Base-by-base conservation (phyloP, 2,888 invertebrate species). In the Cataglyphis altisquamis region DNA sequence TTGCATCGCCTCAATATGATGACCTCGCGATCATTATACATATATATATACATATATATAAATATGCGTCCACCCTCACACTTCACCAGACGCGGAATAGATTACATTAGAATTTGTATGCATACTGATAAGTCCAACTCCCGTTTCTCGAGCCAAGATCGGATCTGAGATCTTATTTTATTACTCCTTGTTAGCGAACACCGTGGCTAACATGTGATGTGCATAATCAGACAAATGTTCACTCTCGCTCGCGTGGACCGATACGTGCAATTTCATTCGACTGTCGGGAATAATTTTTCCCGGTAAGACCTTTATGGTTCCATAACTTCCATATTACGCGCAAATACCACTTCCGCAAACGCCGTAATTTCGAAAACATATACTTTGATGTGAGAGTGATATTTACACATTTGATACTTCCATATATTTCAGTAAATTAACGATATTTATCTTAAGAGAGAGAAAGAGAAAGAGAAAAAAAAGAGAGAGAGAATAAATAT, bases 61-160 rank as follows among this genome's bases (percentile, higher is more conserved):
- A 45, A 60, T 21, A 21, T 32, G 32, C 62, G 60, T 62, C 66
- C 64, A 55, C 72, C 48, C 86, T 77, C 77, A 68, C 60, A 25
- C 45, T 36, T 12, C 1, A 32, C 57, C 45, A 68, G 78, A 63
- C 60, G 60, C 63, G 80, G 67, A 82, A 83, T 84, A 87, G 84
- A 89, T 86, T 60, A 72, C 66, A 57, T n/a, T 63, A 29, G 57
- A 32, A 82, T 62, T 66, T 87, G 81, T 41, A 82, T 73, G 73
- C 70, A 75, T 83, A 83, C 72, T 64, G 89, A 88, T 87, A 87
- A 84, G 87, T 78, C 83, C 55, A 57, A 82, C 77, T 77, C 63
- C 80, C 70, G 82, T 77, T 68, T 72, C 73, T 41, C 52, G 80
- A 52, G n/a, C 45, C 62, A 73, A 81, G 87, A 87, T 87, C 82